Conservation (phyloP, 2,113 vertebrate genomes). For the Gobius niger region DNA sequence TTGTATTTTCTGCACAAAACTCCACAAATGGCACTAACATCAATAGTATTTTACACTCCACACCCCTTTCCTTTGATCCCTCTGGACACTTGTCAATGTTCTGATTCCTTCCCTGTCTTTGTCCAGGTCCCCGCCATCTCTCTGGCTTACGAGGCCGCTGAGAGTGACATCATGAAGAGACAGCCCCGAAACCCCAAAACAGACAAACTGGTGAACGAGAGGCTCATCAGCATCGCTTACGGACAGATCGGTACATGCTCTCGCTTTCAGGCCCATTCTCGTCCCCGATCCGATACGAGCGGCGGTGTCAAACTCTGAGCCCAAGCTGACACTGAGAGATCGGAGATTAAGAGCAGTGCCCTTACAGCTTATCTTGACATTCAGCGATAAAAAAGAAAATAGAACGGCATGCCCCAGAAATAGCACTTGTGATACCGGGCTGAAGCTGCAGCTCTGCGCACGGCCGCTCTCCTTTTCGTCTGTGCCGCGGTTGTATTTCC, state of each 20-base stretch:
- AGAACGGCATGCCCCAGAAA: conserved; percentile 43
- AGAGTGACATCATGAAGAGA: conserved; percentile 90
- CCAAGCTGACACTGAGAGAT: no score
- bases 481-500: background rate
- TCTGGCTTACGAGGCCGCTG: conserved; percentile 85
- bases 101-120: background rate
- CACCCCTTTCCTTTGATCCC: background rate
- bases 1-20: no score
- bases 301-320: no score
- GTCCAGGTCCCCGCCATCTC: conserved; percentile 86
- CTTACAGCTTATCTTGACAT: conserved; percentile 20
- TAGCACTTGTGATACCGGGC: conserved; percentile 42
- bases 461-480: conserved; percentile 5
- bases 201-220: conserved; percentile 85
- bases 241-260: conserved; percentile 80
- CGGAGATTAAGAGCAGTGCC: background rate
- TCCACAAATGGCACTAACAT: no score
- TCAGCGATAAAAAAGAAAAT: conserved; percentile 30
- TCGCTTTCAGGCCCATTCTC: no score
- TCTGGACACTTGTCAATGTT: background rate
- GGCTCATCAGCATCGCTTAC: conserved; percentile 88
- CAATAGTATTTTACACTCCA: no score
- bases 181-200: conserved; percentile 84
- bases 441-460: conserved; percentile 4
- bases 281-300: no score